phyloP scores from a whole-genome alignment of 1,140 invertebrate species.

The Oryctes rhinoceros region DNA sequence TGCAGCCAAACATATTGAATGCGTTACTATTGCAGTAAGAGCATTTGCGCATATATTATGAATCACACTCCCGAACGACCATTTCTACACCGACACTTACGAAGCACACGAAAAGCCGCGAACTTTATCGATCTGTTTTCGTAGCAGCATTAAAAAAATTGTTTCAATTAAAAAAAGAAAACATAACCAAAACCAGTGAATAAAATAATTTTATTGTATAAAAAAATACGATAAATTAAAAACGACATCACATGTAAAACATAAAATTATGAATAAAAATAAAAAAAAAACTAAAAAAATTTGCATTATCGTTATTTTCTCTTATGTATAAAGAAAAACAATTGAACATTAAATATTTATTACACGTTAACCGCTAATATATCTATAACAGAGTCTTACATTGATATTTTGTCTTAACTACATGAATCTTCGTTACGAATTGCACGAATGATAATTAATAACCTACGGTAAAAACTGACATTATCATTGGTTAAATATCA shows the following conservation, averaged over 20 bases:
- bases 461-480: slow-evolving; percentile 11
- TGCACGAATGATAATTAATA: background rate
- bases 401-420: slow-evolving; percentile 3
- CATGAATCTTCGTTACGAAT: background rate
- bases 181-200: background rate
- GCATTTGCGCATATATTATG: too few species aligned
- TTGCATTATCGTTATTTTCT: background rate
- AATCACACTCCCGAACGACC: too few species aligned
- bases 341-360: slow-evolving; percentile 8
- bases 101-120: too few species aligned
- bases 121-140: too few species aligned
- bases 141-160: too few species aligned
- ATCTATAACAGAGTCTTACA: background rate
- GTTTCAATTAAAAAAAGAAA: too few species aligned
- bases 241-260: background rate
- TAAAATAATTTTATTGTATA: slow-evolving; percentile 31
- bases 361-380: background rate
- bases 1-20: too few species aligned
- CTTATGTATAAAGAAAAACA: slow-evolving; percentile 11
- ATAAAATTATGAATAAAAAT: slow-evolving; percentile 23
- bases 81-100: too few species aligned
- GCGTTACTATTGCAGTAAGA: too few species aligned
- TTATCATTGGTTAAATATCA: slow-evolving; percentile 32
- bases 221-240: slow-evolving; percentile 13
- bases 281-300: slow-evolving; percentile 6